Evolutionary conservation across 2,113 vertebrate genomes (phyloP), one percentile per base, ranked within the genome.

Genomic region (Nothobranchius kuhntae): DNA sequence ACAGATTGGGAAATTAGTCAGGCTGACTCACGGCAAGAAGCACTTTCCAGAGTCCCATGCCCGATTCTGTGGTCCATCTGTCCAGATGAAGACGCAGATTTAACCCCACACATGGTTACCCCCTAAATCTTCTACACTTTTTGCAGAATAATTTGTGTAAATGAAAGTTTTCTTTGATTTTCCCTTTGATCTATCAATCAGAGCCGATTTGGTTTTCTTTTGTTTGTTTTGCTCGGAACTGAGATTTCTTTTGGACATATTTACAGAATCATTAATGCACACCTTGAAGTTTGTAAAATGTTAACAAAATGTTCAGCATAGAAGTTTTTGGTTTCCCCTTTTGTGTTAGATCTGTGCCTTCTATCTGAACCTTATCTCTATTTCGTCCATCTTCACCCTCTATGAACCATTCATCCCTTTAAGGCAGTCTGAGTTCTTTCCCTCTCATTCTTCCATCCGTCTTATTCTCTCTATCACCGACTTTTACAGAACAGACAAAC

Each of bases 361-460:
- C 30, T 15, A 15, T 60, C 15, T 14, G 1, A 48, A 48, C n/a
- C 10, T 65, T 13, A 11, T 17, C 21, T 61, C 13, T 21, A 14
- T 30, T 12, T 53, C 42, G 58, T 50, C 47, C 45, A 48, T 50
- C 38, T 64, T 57, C 50, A 75, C 54, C 61, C 73, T 77, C 30
- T 78, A 65, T 62, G 68, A 80, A 78, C 15, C 76, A 68, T 73
- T 75, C 61, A 78, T 68, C 78, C 77, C 68, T 55, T 62, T n/a
- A 81, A 83, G 76, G 78, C 68, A 82, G 65, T 73, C 77, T 30
- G 30, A 3, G 30, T 30, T 30, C 30, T 4, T 30, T 30, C 30
- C 71, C 61, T 75, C 70, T 80, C 65, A 53, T 71, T 63, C 74
- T 63, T 45, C 30, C 6, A 10, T 73, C 75, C 60, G 30, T 69